Evolutionary conservation across 2,888 invertebrate species (phyloP).

Genomic region (Heterodera filipjevi): DNA sequence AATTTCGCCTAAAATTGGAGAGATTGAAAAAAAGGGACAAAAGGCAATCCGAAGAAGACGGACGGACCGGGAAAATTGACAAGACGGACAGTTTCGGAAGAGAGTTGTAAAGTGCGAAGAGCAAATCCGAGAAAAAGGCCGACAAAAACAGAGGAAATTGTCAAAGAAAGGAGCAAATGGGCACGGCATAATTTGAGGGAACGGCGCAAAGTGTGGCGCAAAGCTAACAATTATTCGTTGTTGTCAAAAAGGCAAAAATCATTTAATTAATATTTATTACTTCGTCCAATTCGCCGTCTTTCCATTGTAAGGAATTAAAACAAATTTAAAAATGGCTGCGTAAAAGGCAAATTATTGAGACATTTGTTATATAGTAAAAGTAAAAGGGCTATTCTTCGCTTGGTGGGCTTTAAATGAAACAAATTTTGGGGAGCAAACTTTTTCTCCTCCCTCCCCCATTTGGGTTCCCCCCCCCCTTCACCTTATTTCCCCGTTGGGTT

Average conservation of each 20-base stretch:
- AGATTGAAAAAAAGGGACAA: background rate
- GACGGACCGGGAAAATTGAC: conserved; percentile 78
- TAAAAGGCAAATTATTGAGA: too few species aligned
- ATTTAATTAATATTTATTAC: background rate
- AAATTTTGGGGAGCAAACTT: too few species aligned
- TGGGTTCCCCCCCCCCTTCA: too few species aligned
- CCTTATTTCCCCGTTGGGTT: too few species aligned
- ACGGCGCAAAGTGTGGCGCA: background rate
- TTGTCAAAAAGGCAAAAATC: background rate
- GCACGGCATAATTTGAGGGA: conserved; percentile 66
- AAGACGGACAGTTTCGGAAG: conserved; percentile 69
- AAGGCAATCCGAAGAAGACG: background rate
- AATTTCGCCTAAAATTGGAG: conserved; percentile 72
- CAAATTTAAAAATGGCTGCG: too few species aligned
- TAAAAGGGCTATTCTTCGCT: too few species aligned
- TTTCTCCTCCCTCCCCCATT: too few species aligned
- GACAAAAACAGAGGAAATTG: conserved; percentile 77
- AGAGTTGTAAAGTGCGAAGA: conserved; percentile 71
- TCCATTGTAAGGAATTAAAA: too few species aligned
- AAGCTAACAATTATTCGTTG: too few species aligned
- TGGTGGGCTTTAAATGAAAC: too few species aligned
- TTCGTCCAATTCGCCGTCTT: too few species aligned
- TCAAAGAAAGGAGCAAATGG: conserved; percentile 79
- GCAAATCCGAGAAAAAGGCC: conserved; percentile 70
- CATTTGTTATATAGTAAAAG: too few species aligned